These are phyloP conservation scores for Mylabris phalerata DNA, from an alignment of 1,140 invertebrate species.

Conservation along the genomic window DNA sequence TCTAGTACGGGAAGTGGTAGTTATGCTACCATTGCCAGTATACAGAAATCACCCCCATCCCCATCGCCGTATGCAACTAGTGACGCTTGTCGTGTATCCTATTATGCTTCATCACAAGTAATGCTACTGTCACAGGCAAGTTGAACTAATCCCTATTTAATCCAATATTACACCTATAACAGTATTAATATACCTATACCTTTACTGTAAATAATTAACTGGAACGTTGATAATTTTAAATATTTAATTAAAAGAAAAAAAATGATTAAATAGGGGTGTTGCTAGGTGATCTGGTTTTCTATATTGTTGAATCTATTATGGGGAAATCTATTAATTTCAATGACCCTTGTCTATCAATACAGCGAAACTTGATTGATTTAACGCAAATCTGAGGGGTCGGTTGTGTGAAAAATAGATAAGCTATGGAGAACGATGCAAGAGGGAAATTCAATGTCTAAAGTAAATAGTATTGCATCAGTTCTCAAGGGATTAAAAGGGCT, in stretches of 20 bases:
- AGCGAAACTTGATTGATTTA: neutral
- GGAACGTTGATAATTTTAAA: neutral
- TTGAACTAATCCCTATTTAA: neutral
- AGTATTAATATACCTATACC: no score
- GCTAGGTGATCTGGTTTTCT: slow-evolving; percentile 1
- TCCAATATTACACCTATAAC: no score
- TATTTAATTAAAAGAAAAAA: neutral
- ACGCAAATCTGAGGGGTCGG: neutral
- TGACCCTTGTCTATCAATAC: no score
- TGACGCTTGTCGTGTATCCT: slow-evolving; percentile 48
- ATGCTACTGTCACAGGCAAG: slow-evolving; percentile 51
- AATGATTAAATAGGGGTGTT: neutral
- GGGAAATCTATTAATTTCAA: no score
- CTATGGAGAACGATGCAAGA: neutral
- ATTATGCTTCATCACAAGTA: slow-evolving; percentile 53
- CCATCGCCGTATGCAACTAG: slow-evolving; percentile 60
- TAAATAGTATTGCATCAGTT: slow-evolving; percentile 10
- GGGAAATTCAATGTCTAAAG: slow-evolving; percentile 7
- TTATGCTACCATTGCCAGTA: slow-evolving; percentile 72
- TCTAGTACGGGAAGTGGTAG: slow-evolving; percentile 68
- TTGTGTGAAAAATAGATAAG: slow-evolving; percentile 10
- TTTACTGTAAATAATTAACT: no score
- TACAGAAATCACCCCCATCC: slow-evolving; percentile 56
- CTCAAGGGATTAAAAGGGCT: slow-evolving; percentile 9
- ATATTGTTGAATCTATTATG: neutral